A percentile compares a stretch with the other conserved stretches of the same genome.
Conservation (phyloP, 2,797 vertebrate genomes). For the Eremophila alpestris region DNA sequence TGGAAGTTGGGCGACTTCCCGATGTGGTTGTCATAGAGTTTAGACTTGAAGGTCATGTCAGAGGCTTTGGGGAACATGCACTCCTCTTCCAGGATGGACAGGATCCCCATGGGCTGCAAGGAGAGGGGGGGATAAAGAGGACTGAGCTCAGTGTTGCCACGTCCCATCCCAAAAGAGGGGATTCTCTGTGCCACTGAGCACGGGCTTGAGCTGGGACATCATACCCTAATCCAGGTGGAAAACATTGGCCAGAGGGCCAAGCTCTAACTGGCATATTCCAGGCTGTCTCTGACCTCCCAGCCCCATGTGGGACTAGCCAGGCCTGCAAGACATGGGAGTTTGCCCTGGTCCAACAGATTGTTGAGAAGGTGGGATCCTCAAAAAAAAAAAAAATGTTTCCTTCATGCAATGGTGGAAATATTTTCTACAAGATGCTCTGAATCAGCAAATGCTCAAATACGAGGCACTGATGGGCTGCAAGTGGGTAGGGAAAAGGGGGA, state of each 20-base stretch:
- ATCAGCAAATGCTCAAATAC: neutral
- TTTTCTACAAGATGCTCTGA: neutral
- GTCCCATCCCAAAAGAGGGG: neutral
- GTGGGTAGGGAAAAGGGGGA: neutral
- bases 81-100: slow-evolving; percentile 96
- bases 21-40: slow-evolving; percentile 91
- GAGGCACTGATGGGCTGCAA: neutral
- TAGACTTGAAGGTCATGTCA: slow-evolving; percentile 90
- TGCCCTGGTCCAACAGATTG: neutral
- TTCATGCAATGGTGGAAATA: neutral
- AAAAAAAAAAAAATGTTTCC: too few relatives aligned
- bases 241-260: neutral
- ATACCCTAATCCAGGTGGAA: neutral
- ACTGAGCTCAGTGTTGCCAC: neutral
- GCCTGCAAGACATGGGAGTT: neutral
- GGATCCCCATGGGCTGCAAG: slow-evolving; percentile 88
- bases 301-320: neutral
- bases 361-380: neutral
- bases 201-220: neutral
- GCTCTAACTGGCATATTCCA: neutral
- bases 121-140: neutral
- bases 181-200: neutral
- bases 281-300: neutral
- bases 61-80: slow-evolving; percentile 97
- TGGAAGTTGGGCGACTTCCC: slow-evolving; percentile 94